phyloP scores from a whole-genome alignment of 2,888 invertebrate genomes.

The Noctua pronuba region DNA sequence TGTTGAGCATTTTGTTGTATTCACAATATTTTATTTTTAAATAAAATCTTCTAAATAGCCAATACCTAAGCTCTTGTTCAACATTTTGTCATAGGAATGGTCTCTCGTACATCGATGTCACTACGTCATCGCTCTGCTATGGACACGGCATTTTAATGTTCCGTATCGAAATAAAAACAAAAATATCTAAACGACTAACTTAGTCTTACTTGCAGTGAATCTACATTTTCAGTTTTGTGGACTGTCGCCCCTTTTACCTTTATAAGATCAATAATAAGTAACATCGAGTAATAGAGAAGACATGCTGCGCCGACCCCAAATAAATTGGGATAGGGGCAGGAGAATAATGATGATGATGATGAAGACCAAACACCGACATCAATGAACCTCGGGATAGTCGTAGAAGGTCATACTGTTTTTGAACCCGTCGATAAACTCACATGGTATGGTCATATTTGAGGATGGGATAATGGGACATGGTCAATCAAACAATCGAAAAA shows the following conservation, averaged over 20 bases:
- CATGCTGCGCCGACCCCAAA: no score
- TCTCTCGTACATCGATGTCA: background rate
- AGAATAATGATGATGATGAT: no score
- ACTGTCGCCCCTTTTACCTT: background rate
- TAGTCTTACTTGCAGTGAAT: background rate
- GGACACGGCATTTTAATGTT: background rate
- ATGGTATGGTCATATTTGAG: background rate
- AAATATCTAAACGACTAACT: background rate
- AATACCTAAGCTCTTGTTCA: background rate
- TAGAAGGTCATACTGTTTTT: background rate
- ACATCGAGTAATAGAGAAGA: no score
- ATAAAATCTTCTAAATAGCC: background rate
- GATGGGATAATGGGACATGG: background rate
- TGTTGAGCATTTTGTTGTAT: background rate
- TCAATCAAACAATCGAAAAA: background rate
- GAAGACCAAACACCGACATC: background rate
- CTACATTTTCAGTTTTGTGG: background rate
- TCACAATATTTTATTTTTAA: no score
- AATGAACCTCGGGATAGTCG: background rate
- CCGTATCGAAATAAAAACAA: background rate
- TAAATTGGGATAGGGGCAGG: no score
- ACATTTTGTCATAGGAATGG: background rate
- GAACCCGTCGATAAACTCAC: background rate
- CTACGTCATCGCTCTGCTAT: background rate
- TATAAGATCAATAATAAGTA: no score